Conservation (phyloP, 2,888 invertebrate species). For the Belgica antarctica region DNA sequence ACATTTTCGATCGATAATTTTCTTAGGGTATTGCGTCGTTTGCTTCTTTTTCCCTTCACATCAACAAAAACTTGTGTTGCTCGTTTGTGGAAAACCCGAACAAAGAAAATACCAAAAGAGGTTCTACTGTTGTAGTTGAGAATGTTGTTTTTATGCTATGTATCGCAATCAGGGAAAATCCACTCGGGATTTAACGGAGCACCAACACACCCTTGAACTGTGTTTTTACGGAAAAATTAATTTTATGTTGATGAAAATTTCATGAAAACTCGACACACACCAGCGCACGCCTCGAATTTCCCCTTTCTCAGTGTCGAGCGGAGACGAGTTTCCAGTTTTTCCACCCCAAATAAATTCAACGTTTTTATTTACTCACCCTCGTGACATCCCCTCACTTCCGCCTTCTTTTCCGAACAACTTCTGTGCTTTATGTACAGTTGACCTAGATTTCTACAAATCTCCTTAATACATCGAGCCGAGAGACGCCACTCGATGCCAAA, state of each 20-base stretch:
- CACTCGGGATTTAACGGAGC: neutral
- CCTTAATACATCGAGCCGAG: conserved; percentile 19
- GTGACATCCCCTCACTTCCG: conserved; percentile 19
- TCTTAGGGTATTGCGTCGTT: conserved; percentile 32
- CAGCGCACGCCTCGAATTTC: neutral
- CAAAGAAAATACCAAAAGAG: conserved; percentile 11
- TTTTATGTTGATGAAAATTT: conserved; percentile 10
- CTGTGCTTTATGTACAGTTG: conserved; percentile 28
- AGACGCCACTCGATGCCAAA: conserved; percentile 31
- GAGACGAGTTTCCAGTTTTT: conserved; percentile 3
- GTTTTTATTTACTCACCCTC: conserved; percentile 1
- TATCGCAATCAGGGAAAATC: neutral
- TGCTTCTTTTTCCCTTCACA: conserved; percentile 10
- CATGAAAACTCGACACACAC: neutral
- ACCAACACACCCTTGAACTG: neutral
- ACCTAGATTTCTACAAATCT: conserved; percentile 36
- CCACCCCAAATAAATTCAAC: neutral
- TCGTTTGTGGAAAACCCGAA: conserved; percentile 16
- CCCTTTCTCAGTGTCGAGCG: neutral
- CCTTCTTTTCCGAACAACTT: too few species aligned
- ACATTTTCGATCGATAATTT: conserved; percentile 35
- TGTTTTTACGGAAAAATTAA: conserved; percentile 1
- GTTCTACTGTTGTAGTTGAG: neutral
- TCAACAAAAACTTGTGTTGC: neutral
- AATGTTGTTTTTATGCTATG: neutral